Evolutionary conservation across 64 coral and sea anemone species (phyloP), one percentile per base, ranked within the genome.

Genomic region (Montipora efflorescens): DNA sequence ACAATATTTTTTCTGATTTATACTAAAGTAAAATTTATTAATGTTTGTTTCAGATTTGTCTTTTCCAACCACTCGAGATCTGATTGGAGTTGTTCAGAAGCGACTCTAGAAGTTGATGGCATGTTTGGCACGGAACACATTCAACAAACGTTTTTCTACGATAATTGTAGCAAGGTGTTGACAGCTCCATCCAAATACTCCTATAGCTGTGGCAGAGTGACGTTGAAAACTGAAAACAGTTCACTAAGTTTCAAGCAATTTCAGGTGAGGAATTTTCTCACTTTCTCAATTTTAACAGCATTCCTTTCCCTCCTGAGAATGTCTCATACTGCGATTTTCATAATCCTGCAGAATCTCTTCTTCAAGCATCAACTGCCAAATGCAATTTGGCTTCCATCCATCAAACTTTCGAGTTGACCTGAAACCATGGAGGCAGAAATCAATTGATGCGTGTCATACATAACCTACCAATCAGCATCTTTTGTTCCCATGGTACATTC

Each of bases 181-280:
- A 74, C 75, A 12, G 81, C 21, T 62, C 91, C 86, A 62, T 14
- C 9, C 0, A 25, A 15, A 23, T 94, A 74, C 48, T 84, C 95
- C 9, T 96, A 94, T 68, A 92, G 90, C 59, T 96, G 95, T 28
- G 11, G 62, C 53, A 86, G 47, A 21, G 59, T 59, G 47, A 77
- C 19, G 43, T 87, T 93, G 5, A 79, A 58, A 6, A 19, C 4
- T 2, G 13, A 28, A 9, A 5, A n/a, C 28, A 74, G 48, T 28
- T 75, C 55, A 73, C 4, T 94, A 25, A 84, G 14, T 70, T 90
- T 94, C 46, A 72, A 43, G 53, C 48, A 87, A 2, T 89, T 94
- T 75, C 92, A 94, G 92, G 92, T 94, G 67, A 83, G 79, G 66
- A 74, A 76, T 75, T 75, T 4, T 75, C 11, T 43, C 20, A 80